Percentiles rank a stretch among this genome's conserved stretches.
Conservation (phyloP, 2,888 invertebrate genomes). For the Steromphala cineraria region DNA sequence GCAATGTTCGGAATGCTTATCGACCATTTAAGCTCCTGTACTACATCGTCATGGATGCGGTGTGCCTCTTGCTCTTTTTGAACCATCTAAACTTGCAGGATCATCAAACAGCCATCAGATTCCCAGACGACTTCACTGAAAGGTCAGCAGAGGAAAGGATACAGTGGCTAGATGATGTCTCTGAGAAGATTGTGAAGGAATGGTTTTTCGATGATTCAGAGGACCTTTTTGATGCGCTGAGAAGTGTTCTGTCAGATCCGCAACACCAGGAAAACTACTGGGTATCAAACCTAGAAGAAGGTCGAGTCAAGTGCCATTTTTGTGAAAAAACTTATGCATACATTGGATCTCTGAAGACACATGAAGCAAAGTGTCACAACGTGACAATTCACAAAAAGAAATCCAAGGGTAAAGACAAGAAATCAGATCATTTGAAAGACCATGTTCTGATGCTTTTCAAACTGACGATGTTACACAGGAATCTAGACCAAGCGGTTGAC, state of each 20-base stretch:
- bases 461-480: conserved; percentile 25
- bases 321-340: not conserved
- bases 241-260: not conserved
- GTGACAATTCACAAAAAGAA: too few species aligned
- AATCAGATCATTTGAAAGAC: conserved; percentile 11
- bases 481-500: conserved; percentile 28
- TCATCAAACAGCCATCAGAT: too few species aligned
- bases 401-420: too few species aligned
- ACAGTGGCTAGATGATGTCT: too few species aligned
- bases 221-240: not conserved
- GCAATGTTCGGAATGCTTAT: conserved; percentile 11
- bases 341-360: not conserved
- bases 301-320: not conserved
- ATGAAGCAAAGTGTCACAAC: not conserved
- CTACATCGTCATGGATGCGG: conserved; percentile 22
- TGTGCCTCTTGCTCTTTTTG: not conserved
- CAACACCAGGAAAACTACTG: not conserved
- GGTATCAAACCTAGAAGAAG: not conserved
- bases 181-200: not conserved
- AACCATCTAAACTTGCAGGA: not conserved
- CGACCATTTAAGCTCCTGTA: conserved; percentile 17
- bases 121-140: too few species aligned
- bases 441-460: conserved; percentile 21
- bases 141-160: too few species aligned
- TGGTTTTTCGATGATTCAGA: not conserved